A percentile compares a stretch with the other conserved stretches of the same genome.
Conservation (phyloP, 35 echinoderm and acorn worm species). For the Eucidaris tribuloides region DNA sequence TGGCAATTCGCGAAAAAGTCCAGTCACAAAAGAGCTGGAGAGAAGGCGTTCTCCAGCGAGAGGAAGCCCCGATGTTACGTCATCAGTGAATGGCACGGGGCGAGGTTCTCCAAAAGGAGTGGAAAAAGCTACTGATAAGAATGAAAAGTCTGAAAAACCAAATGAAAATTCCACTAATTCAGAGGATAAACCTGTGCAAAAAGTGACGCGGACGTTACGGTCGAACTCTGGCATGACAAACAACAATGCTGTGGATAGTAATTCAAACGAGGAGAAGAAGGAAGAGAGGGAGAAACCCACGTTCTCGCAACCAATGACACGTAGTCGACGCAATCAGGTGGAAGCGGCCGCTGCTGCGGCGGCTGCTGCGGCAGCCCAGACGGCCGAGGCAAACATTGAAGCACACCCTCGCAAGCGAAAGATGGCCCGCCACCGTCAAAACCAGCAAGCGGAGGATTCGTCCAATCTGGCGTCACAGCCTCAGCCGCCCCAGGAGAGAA, state of each 20-base stretch:
- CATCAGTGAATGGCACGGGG: conserved; percentile 41
- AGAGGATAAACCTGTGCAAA: conserved; percentile 44
- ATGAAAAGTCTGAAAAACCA: conserved; percentile 14
- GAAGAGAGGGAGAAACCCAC: conserved; percentile 46
- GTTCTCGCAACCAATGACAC: conserved; percentile 77
- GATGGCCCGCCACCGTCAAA: conserved; percentile 81
- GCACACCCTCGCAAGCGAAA: conserved; percentile 91
- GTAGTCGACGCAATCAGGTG: conserved; percentile 82
- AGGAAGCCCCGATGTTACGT: conserved; percentile 78
- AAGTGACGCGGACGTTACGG: conserved; percentile 76
- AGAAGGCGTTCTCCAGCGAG: conserved; percentile 48
- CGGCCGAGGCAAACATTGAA: conserved; percentile 59
- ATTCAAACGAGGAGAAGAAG: conserved; percentile 57
- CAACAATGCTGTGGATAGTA: conserved; percentile 7
- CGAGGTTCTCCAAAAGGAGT: conserved; percentile 47
- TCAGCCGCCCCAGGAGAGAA: conserved; percentile 51
- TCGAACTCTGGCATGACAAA: conserved; percentile 77
- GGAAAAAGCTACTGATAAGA: conserved; percentile 5
- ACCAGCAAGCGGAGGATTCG: conserved; percentile 46
- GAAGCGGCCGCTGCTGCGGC: conserved; percentile 48
- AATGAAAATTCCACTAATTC: conserved; percentile 24
- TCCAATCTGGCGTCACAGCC: neutral
- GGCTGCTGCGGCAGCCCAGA: neutral
- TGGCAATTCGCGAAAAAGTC: conserved; percentile 49
- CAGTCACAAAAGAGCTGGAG: conserved; percentile 37